Percentiles rank a stretch among this genome's conserved stretches.
These are phyloP conservation scores for Myocastor coypus DNA, from an alignment of 2,113 vertebrate genomes.

Conservation along the genomic window DNA sequence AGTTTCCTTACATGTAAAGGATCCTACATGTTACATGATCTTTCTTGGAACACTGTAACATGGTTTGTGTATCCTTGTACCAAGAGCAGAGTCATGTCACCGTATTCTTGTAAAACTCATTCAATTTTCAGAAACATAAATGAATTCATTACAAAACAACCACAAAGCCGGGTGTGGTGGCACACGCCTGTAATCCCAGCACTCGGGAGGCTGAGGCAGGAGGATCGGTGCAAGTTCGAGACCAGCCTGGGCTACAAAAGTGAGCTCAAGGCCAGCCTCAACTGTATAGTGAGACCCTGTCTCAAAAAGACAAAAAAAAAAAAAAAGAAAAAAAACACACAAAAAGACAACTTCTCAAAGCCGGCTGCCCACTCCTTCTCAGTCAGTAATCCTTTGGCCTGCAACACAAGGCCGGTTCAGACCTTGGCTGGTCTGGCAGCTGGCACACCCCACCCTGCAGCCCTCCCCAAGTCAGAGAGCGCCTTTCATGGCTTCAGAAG, in stretches of 20 bases:
- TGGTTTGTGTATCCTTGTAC: neutral
- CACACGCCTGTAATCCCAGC: too few relatives aligned
- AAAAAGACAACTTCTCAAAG: slow-evolving; percentile 18
- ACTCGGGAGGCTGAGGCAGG: too few relatives aligned
- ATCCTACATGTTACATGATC: neutral
- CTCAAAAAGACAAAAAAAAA: too few relatives aligned
- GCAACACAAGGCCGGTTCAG: slow-evolving; percentile 65
- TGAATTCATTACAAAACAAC: slow-evolving; percentile 13
- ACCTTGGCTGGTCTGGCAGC: slow-evolving; percentile 35
- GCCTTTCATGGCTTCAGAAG: slow-evolving; percentile 77
- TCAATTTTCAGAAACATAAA: neutral
- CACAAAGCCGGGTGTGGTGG: too few relatives aligned
- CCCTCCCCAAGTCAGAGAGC: slow-evolving; percentile 63
- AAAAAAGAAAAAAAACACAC: slow-evolving; percentile 8
- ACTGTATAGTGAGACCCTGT: too few relatives aligned
- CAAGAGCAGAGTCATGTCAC: neutral
- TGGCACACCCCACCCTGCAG: slow-evolving; percentile 48
- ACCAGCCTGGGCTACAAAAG: too few relatives aligned
- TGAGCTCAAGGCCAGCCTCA: too few relatives aligned
- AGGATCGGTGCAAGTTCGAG: too few relatives aligned
- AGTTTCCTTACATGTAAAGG: neutral
- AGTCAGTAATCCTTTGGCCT: neutral
- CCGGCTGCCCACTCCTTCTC: neutral
- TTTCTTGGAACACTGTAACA: neutral
- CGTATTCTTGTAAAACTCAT: slow-evolving; percentile 33